Conservation (phyloP, 1,140 invertebrate species). For the Brachionus plicatilis region DNA sequence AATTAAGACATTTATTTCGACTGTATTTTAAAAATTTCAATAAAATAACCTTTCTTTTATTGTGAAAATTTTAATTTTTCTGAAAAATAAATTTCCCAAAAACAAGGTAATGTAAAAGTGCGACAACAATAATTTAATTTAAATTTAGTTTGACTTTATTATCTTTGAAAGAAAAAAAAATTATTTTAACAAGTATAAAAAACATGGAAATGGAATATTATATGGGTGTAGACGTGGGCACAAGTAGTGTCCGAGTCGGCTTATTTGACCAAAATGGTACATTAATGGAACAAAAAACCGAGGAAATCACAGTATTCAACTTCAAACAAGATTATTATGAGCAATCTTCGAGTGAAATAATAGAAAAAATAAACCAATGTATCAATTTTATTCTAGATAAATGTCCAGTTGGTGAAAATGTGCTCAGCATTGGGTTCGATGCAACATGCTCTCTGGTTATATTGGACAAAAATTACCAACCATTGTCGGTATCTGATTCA, state of each 20-base stretch:
- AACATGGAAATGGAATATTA: constrained; percentile 55
- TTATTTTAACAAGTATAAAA: not conserved
- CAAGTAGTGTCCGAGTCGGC: constrained; percentile 76
- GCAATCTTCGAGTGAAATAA: constrained; percentile 86
- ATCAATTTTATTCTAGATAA: constrained; percentile 59
- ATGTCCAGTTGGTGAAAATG: constrained; percentile 61
- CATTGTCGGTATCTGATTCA: constrained; percentile 59
- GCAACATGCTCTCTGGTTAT: constrained; percentile 88
- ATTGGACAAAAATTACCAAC: constrained; percentile 65
- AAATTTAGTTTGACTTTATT: no score
- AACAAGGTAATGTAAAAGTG: not conserved
- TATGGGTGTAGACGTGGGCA: constrained; percentile 88
- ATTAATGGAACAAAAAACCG: constrained; percentile 62
- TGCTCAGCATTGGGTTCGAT: constrained; percentile 81
- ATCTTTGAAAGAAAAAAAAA: not conserved
- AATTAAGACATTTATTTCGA: not conserved
- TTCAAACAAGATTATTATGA: constrained; percentile 73
- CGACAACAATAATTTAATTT: not conserved
- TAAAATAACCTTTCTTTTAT: not conserved
- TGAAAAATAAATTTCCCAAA: not conserved
- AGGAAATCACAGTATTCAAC: constrained; percentile 70
- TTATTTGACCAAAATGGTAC: constrained; percentile 65
- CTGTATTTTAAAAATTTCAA: not conserved
- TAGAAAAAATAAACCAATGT: constrained; percentile 66
- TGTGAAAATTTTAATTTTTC: not conserved